Base-by-base conservation (phyloP, 2,797 vertebrate species). In the Gambusia yucatana region DNA sequence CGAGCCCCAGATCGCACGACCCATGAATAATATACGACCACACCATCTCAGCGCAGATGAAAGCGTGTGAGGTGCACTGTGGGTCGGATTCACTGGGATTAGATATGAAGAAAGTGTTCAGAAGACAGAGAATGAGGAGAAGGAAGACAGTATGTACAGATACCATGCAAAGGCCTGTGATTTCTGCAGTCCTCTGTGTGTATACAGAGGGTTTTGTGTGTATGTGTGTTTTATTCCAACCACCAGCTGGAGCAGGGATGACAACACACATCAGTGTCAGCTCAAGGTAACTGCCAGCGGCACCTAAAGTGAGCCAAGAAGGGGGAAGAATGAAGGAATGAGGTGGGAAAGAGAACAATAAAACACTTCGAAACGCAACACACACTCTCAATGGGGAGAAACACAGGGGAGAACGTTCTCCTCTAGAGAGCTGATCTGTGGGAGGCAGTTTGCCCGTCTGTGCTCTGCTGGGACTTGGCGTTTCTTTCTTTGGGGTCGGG, bases 221-320 rank as follows among this genome's bases (percentile, higher is more conserved):
- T 79, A 73, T 77, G 77, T 86, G 82, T 88, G 84, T 88, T 95
- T 93, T 84, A 88, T 90, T 90, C 76, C 77, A 80, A 84, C 95
- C 91, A 96, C 92, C 94, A 94, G 95, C 96, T 96, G 96, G 95
- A 92, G 92, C 93, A 90, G 89, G 83, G 92, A 94, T 97, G 97
- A 97, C 97, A 97, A 96, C 95, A 94, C 91, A 91, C 95, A 96
- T 98, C 97, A 96, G 95, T 94, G 95, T 96, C 96, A 97, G 94
- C 93, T 92, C 79, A 39, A 90, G 93, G 95, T 95, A 92, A 96
- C 95, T 96, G 96, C 94, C 92, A 92, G 94, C 94, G 95, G 94
- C 95, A 96, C 96, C 96, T 96, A 96, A 94, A 96, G 96, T 95
- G 89, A 90, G 77, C 30, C 76, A 80, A 81, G 77, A 75, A 78